Evolutionary conservation across 2,888 invertebrate genomes (phyloP).

Genomic region (Thymelicus lineola): DNA sequence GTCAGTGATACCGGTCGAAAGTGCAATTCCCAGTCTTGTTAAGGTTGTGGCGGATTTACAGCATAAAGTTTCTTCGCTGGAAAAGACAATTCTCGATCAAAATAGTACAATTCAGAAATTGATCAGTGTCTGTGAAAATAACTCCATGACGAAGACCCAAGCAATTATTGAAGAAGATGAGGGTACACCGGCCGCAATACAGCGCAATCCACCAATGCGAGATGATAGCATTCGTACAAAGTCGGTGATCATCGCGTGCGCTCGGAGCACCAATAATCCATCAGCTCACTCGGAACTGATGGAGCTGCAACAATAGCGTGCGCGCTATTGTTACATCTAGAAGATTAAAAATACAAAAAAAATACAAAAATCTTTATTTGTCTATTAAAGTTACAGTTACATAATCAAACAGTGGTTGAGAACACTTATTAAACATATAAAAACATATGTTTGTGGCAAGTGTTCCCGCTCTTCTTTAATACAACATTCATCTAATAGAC

Average conservation of each 20-base stretch:
- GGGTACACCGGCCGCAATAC: slow-evolving; percentile 8
- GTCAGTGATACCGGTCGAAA: too few relatives aligned
- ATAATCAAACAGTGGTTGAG: too few relatives aligned
- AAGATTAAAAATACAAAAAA: too few relatives aligned
- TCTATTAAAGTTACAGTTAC: too few relatives aligned
- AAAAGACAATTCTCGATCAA: slow-evolving; percentile 21
- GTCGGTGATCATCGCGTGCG: slow-evolving; percentile 3
- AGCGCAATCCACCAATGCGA: too few relatives aligned
- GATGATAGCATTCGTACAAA: background rate
- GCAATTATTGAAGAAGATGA: background rate
- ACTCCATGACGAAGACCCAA: background rate
- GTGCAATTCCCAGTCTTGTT: slow-evolving; percentile 12
- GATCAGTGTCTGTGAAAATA: slow-evolving; percentile 1
- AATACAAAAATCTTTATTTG: too few relatives aligned
- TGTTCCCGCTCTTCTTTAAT: too few relatives aligned
- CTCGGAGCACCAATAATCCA: background rate
- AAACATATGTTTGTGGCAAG: too few relatives aligned
- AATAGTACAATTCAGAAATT: slow-evolving; percentile 8
- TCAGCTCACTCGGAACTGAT: background rate
- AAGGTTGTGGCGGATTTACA: slow-evolving; percentile 7
- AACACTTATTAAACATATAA: too few relatives aligned
- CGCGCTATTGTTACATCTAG: too few relatives aligned
- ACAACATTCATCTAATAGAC: too few relatives aligned
- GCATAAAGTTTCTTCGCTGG: slow-evolving; percentile 11
- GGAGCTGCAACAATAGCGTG: too few relatives aligned